Evolutionary conservation across 2,888 invertebrate genomes (phyloP).

Genomic region (Rhimphoctona megacephalus): DNA sequence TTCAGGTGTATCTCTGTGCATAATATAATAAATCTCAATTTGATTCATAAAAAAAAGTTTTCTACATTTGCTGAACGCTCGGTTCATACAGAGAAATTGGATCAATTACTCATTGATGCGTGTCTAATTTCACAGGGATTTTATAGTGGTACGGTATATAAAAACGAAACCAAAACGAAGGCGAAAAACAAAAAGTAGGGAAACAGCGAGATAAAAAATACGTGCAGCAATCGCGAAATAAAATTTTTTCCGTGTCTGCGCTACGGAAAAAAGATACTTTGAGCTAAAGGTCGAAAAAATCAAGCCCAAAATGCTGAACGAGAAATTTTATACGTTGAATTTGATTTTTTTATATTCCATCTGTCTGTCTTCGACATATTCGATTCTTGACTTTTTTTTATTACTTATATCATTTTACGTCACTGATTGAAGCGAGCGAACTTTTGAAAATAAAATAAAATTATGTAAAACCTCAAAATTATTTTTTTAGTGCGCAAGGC

Average conservation of each 20-base stretch:
- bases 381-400: background rate
- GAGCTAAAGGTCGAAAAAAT: background rate
- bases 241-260: background rate
- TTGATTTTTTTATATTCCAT: background rate
- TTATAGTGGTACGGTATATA: background rate
- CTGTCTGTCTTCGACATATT: background rate
- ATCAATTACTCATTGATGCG: background rate
- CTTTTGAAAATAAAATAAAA: too few species aligned
- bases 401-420: background rate
- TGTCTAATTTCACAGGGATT: slow-evolving; percentile 7
- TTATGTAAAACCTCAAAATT: too few species aligned
- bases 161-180: background rate
- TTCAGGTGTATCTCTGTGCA: background rate
- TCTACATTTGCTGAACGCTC: background rate
- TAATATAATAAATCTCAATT: background rate
- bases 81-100: background rate
- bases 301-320: background rate
- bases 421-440: too few species aligned
- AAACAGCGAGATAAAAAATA: background rate
- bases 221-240: background rate
- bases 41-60: background rate
- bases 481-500: too few species aligned
- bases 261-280: background rate
- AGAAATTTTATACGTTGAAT: background rate
- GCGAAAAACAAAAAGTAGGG: background rate